These are phyloP conservation scores for Girardia tigrina DNA, from an alignment of 2,888 invertebrate species.

Conservation along the genomic window DNA sequence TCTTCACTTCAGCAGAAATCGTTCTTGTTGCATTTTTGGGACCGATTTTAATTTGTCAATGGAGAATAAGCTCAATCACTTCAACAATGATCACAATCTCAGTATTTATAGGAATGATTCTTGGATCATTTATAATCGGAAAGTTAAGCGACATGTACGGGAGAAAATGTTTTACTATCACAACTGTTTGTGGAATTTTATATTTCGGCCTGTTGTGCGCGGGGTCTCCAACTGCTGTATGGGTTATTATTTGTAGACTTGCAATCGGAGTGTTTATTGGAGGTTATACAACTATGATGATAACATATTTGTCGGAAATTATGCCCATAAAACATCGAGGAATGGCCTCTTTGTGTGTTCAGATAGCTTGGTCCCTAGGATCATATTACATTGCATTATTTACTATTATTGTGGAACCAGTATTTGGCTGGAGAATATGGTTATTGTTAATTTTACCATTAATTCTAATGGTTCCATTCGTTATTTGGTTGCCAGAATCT, in stretches of 20 bases:
- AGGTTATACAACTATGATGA: not conserved
- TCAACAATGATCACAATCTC: not conserved
- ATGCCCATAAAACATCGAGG: slow-evolving; percentile 20
- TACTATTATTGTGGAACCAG: not conserved
- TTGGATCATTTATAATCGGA: not conserved
- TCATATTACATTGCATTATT: not conserved
- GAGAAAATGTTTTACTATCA: not conserved
- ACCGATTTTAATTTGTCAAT: not conserved
- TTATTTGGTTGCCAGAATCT: slow-evolving; percentile 15
- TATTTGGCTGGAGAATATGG: not conserved
- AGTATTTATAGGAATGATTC: slow-evolving; percentile 11
- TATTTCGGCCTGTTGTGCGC: not conserved
- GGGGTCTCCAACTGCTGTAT: not conserved
- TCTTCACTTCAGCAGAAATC: not conserved
- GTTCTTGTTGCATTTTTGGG: not conserved
- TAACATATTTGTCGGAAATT: not conserved
- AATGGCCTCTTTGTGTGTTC: not conserved
- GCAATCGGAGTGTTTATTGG: not conserved
- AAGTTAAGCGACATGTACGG: not conserved
- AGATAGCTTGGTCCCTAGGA: slow-evolving; percentile 1
- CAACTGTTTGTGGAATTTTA: not conserved
- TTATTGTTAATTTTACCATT: not conserved
- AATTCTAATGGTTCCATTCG: not conserved
- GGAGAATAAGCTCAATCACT: not conserved
- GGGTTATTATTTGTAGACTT: not conserved